Evolutionary conservation across 2,113 vertebrate species (phyloP).

Genomic region (Bubo blakistoni): DNA sequence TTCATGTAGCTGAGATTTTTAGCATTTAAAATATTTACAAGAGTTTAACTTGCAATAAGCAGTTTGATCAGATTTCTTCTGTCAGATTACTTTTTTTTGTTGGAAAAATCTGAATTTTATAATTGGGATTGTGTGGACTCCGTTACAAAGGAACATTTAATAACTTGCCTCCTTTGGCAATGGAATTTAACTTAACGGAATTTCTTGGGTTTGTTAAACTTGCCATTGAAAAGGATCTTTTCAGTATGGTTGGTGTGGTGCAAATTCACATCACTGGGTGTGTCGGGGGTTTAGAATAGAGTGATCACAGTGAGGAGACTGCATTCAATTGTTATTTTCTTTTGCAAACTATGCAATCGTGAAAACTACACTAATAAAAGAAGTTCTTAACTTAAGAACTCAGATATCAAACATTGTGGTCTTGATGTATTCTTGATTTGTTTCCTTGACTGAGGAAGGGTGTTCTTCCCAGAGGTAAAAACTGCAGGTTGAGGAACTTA

Average conservation of each 20-base stretch:
- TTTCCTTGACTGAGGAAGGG: rapidly evolving
- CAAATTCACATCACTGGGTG: neutral
- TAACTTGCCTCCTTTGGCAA: neutral
- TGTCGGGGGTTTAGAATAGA: neutral
- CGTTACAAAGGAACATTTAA: neutral
- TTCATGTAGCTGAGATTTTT: neutral
- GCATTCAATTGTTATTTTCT: slow-evolving; percentile 22
- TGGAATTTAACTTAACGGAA: neutral
- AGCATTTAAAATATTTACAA: neutral
- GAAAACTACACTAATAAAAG: slow-evolving; percentile 42
- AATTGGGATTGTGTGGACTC: neutral
- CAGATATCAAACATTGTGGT: neutral
- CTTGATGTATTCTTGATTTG: neutral
- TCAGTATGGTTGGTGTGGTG: neutral
- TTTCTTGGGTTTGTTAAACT: neutral
- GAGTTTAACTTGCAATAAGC: neutral
- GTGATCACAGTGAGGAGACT: neutral
- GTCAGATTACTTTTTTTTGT: neutral
- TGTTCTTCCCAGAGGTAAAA: neutral
- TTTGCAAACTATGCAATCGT: slow-evolving; percentile 56
- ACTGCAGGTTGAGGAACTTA: neutral
- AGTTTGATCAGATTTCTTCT: neutral
- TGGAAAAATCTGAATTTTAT: neutral
- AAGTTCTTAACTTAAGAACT: slow-evolving; percentile 4
- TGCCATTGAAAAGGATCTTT: neutral